Conservation (phyloP, 2,797 vertebrate species). For the Sebastes oblongus region DNA sequence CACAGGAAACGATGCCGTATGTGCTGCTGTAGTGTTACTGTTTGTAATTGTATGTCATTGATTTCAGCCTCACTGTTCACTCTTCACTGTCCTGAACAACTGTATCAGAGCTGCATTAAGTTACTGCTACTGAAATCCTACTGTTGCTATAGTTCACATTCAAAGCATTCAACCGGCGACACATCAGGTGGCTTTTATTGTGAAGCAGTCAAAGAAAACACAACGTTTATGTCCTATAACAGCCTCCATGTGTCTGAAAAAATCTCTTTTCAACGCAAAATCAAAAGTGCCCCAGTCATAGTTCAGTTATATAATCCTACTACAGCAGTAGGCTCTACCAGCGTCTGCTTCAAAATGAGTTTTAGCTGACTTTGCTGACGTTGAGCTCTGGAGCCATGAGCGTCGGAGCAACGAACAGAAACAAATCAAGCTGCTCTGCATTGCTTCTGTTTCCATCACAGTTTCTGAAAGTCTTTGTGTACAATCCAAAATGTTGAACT, state of each 20-base stretch:
- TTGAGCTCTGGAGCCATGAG: background rate
- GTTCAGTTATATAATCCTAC: background rate
- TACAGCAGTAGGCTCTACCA: background rate
- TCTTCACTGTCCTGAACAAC: background rate
- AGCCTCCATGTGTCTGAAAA: no score
- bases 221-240: no score
- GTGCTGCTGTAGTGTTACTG: no score
- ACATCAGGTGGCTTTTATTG: no score
- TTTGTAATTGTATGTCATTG: background rate
- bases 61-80: background rate
- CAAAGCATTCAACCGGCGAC: no score
- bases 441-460: background rate
- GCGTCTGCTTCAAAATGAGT: background rate
- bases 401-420: background rate
- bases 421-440: background rate
- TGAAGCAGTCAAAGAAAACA: no score
- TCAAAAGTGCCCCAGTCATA: background rate
- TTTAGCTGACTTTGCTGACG: background rate
- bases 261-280: no score
- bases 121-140: background rate
- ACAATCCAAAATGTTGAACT: no score
- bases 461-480: no score
- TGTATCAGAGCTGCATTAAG: background rate
- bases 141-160: no score
- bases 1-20: no score